These are phyloP conservation scores for Loxodonta africana DNA, from an alignment of 2,113 vertebrate species.

Conservation along the genomic window DNA sequence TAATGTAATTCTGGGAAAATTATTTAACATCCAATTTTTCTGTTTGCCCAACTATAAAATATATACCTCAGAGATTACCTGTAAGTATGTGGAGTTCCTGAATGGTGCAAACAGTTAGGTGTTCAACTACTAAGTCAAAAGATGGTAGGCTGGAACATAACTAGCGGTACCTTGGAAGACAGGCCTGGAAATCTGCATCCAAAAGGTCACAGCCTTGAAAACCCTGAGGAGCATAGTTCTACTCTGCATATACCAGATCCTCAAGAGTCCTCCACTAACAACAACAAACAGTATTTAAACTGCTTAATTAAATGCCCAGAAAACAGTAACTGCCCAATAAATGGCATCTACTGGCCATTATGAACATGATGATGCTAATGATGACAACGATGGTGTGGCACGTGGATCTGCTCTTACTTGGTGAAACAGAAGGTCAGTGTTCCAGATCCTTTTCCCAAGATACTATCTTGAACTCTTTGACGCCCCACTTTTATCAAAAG, in stretches of 20 bases:
- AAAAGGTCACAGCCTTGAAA: too few relatives aligned
- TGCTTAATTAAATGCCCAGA: background rate
- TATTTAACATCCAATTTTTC: background rate
- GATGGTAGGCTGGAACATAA: too few relatives aligned
- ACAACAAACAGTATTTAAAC: background rate
- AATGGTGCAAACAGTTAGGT: too few relatives aligned
- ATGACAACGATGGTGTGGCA: fast-evolving
- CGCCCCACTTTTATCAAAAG: background rate
- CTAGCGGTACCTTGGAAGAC: too few relatives aligned
- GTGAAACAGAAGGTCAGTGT: background rate
- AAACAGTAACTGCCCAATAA: too few relatives aligned
- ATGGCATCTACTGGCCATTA: background rate
- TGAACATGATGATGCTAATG: background rate
- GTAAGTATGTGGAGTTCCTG: background rate
- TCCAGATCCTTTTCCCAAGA: background rate
- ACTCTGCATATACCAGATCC: too few relatives aligned
- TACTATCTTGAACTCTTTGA: fast-evolving
- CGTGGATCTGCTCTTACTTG: fast-evolving
- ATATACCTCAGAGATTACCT: background rate
- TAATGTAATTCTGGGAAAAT: background rate
- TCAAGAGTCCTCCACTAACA: background rate
- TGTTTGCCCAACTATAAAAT: background rate
- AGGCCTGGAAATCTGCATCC: too few relatives aligned
- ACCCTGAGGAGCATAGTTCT: too few relatives aligned
- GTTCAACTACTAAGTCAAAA: too few relatives aligned